Evolutionary conservation across 2,797 vertebrate genomes (phyloP).

Genomic region (Eulemur rubriventer): DNA sequence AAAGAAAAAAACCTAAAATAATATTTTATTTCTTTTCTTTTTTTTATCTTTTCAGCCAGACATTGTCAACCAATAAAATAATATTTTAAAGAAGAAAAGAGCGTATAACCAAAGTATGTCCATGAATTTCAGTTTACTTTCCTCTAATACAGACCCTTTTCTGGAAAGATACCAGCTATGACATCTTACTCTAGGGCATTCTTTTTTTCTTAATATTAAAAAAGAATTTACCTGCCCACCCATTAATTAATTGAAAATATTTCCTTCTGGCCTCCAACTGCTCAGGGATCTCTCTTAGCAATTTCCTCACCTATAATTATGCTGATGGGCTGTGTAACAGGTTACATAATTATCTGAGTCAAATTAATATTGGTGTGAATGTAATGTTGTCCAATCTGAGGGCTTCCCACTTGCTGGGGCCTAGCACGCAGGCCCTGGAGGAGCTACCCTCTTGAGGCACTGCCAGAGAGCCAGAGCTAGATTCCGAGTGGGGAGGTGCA

Average conservation of each 20-base stretch:
- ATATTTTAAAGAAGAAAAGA: slow-evolving; percentile 31
- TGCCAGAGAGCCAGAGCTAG: not conserved
- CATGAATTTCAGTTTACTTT: slow-evolving; percentile 4
- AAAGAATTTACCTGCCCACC: slow-evolving; percentile 29
- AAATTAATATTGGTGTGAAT: slow-evolving; percentile 54
- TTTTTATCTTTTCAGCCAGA: too few relatives aligned
- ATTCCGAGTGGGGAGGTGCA: not conserved
- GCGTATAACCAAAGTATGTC: slow-evolving; percentile 19
- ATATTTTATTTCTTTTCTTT: too few relatives aligned
- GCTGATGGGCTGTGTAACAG: slow-evolving; percentile 60
- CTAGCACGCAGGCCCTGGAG: not conserved
- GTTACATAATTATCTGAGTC: slow-evolving; percentile 58
- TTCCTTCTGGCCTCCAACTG: slow-evolving; percentile 63
- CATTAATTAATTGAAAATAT: slow-evolving; percentile 73
- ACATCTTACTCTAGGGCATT: slow-evolving; percentile 28
- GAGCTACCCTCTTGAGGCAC: not conserved
- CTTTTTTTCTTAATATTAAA: not conserved
- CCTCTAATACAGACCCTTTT: slow-evolving; percentile 37
- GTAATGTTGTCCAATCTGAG: not conserved
- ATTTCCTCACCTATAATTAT: slow-evolving; percentile 80
- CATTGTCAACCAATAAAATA: too few relatives aligned
- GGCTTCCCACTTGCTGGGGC: not conserved
- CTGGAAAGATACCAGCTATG: slow-evolving; percentile 4
- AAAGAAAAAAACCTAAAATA: slow-evolving; percentile 10
- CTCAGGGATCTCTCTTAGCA: slow-evolving; percentile 58